Evolutionary conservation across 2,888 invertebrate species (phyloP).

Genomic region (Phytoseiulus persimilis): DNA sequence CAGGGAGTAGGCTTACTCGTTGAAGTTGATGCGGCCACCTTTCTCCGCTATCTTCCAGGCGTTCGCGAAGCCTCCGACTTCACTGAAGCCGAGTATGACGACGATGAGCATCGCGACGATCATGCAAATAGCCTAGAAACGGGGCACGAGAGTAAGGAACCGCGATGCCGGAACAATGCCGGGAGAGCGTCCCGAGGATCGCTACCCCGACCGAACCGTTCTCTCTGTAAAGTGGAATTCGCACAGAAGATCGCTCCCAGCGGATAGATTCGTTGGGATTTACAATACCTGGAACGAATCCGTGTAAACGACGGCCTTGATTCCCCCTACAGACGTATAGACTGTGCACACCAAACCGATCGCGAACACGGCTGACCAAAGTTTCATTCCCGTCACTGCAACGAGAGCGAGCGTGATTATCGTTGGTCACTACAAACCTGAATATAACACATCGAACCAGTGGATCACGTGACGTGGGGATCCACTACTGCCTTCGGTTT

Average conservation of each 20-base stretch:
- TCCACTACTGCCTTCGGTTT: too few relatives aligned
- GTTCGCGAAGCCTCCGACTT: constrained; percentile 59
- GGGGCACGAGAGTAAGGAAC: not conserved
- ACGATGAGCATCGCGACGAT: constrained; percentile 70
- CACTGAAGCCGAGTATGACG: constrained; percentile 60
- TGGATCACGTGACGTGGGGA: too few relatives aligned
- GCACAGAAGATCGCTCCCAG: too few relatives aligned
- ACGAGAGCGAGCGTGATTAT: not conserved
- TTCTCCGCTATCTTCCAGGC: constrained; percentile 65
- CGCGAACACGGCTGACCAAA: constrained; percentile 62
- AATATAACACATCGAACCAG: not conserved
- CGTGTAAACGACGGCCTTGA: constrained; percentile 80
- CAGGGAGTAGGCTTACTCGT: constrained; percentile 49
- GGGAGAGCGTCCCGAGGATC: too few relatives aligned
- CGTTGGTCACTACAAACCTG: not conserved
- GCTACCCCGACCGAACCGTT: too few relatives aligned
- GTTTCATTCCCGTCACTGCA: constrained; percentile 22
- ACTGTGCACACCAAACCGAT: constrained; percentile 71
- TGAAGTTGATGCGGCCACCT: constrained; percentile 61
- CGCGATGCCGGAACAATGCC: too few relatives aligned
- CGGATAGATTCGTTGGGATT: not conserved
- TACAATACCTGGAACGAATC: constrained; percentile 64
- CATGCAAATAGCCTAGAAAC: constrained; percentile 63
- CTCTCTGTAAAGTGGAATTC: not conserved
- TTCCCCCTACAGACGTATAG: constrained; percentile 77